Evolutionary conservation across 92 coral and sea anemone genomes (phyloP), one percentile per base, ranked within the genome.

Genomic region (Parazoanthus swiftii): DNA sequence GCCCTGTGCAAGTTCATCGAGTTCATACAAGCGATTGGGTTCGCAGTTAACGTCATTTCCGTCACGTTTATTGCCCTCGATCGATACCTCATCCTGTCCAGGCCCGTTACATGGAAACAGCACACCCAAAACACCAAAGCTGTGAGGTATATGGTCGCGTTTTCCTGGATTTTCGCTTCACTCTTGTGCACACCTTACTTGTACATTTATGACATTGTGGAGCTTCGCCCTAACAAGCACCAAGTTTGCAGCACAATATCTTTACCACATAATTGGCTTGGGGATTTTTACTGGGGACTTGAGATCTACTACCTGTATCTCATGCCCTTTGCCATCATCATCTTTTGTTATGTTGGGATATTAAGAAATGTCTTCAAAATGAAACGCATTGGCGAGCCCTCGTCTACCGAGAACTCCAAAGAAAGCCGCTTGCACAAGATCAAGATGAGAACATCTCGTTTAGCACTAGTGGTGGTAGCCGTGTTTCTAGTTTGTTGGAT

Each of bases 11-110:
- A 91, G 75, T 79, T 90, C 6, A 50, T 93, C 73, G 98, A 94
- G 83, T 94, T 81, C 39, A 11, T 91, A 42, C 93, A 94, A 89
- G 90, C 90, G 10, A 81, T 81, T 26, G 88, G 91, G n/a, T 81
- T 89, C 18, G 89, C 94, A 10, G 91, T 94, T 1, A 88, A 94
- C 3, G 94, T 94, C 11, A 73, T 82, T 23, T 85, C 93, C 48
- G 93, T 92, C 80, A 92, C 94, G 3, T 88, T 93, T 74, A 91
- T 94, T 68, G 95, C 98, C 0, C 63, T 93, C 18, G 98, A 94
- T 67, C 91, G 98, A 86, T 93, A 94, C 76, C 81, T 94, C 1
- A 81, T 88, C 73, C 75, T 94, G 20, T 94, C 88, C n/a, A 89
- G 88, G 59, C 95, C 98, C 0, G 81, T 90, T 38, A 87, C 90